Base-by-base conservation (phyloP, 1,140 invertebrate species). In the Lordiphosa mommai region DNA sequence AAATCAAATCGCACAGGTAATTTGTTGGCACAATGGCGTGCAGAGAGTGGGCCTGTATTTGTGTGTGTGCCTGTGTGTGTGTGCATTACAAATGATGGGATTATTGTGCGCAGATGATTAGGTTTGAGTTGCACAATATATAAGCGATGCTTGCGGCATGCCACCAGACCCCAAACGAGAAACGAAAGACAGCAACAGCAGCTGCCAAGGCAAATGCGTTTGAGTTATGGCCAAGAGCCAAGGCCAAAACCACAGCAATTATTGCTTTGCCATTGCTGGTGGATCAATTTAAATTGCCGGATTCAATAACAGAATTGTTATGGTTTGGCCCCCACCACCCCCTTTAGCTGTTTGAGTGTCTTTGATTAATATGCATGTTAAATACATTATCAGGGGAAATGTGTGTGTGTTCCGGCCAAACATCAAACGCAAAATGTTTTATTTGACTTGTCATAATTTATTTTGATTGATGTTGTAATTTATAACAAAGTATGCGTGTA, bases 1-100 rank as follows among this genome's bases (percentile, higher is more conserved):
- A 84, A 84, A 76, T 82, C 66, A 82, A 82, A 82, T 82, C 58
- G 61, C 67, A 76, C 61, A 84, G 76, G 76, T 84, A 82, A 82
- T 82, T 82, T 71, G 66, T 84, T 68, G 66, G 52, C 71, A 67
- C 66, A 67, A 64, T 73, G 64, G 40, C 38, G 46, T 67, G 64
- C 44, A 46, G 61, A 67, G 53, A 67, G 61, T 64, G 63, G 33
- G 49, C 14, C 46, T 34, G 49, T 43, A 23, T 59, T 16, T 47
- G 13, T 53, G 38, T 37, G 40, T 44, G 10, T 40, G 1, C 10
- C 9, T 4, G 4, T 37, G 17, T 61, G 44, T 61, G 41, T 71
- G 23, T 69, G 47, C 57, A 82, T 82, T 82, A 82, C 58, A 82
- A 74, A 80, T 82, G 74, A 56, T 56, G 46, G 64, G 76, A 68